Evolutionary conservation across 2,888 invertebrate species (phyloP), one percentile per base, ranked within the genome.

Genomic region (Netelia inedita): DNA sequence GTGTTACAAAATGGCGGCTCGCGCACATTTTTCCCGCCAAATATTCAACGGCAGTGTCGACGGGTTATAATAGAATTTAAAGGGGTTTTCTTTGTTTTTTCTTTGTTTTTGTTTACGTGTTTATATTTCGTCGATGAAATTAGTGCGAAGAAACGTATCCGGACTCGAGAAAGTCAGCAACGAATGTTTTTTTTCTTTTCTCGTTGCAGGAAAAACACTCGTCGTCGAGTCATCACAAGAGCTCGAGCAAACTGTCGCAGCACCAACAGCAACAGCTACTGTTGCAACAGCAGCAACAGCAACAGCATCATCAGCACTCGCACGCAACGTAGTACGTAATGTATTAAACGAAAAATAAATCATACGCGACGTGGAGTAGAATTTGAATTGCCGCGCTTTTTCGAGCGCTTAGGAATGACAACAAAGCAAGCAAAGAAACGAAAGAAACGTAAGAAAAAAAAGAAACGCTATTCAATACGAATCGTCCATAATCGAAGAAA

Each of bases 171-270:
- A 71, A 79, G 65, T 80, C 85, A 82, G 83, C 81, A 78, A 66
- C 79, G 82, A 82, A 82, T 76, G 66, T 74, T 69, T 74, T 83
- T 83, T 85, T 74, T 83, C 80, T 85, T 85, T 28, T 79, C 21
- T 73, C 65, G 90, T 91, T 93, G 63, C 92, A 93, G 93, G 93
- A 93, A 46, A 92, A 92, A 86, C 92, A 92, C 85, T 84, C 91
- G 65, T 91, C 92, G 73, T 92, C 92, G 88, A 90, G 92, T 87
- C 91, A 93, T 85, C 93, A 93, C 88, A 93, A 92, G 89, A 92
- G 90, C 89, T 91, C 92, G 83, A 92, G 88, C 87, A 92, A 91
- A 85, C 74, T 91, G 73, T 87, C 90, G 66, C 90, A 91, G 73
- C 89, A 90, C 16, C 91, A 91, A 74, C 91, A 91, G 55, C 89